Base-by-base conservation (phyloP, 2,113 vertebrate genomes). In the Varanus salvator region DNA sequence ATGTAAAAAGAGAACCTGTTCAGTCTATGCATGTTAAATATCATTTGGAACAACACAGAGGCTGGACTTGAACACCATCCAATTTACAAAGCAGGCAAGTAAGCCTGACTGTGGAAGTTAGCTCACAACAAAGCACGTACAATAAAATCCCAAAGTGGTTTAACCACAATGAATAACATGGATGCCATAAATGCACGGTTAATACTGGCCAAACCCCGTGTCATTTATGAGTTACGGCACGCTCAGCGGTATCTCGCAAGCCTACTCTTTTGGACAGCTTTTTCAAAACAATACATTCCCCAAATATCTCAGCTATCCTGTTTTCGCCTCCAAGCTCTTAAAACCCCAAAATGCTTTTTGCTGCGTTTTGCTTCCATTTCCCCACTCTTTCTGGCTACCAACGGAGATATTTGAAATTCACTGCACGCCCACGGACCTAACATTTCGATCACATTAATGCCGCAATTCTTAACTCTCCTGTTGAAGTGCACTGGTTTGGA, bases 331-430 rank as follows among this genome's bases (percentile, higher is more conserved):
- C 29, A 34, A 86, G 57, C n/a, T 81, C n/a, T 9, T 82, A 38
- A 72, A 88, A 81, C 38, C 50, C 21, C 72, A 82, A 57, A 75
- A n/a, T 14, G 34, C 38, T 60, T 48, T 89, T 50, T 1, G 21
- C 50, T n/a, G 15, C 31, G 44, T 27, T 68, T 82, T 77, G 74
- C 78, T 88, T 25, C 23, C 19, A 6, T 60, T 89, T 64, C 38
- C 38, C 80, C 87, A 64, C 54, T 83, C 87, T n/a, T 89, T 75
- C 80, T 83, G 69, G 71, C 69, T 64, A 38, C 68, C 34, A 57
- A 31, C 6, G 54, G 52, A 89, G 72, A 89, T 44, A 14, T n/a
- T 83, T 89, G 34, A 75, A 89, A 89, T 83, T 83, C 69, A 48
- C 5, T 48, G 52, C 54, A 83, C 71, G n/a, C 80, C 80, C 54